phyloP scores from a whole-genome alignment of 92 coral and sea anemone species.

The Palythoa grandiflora region DNA sequence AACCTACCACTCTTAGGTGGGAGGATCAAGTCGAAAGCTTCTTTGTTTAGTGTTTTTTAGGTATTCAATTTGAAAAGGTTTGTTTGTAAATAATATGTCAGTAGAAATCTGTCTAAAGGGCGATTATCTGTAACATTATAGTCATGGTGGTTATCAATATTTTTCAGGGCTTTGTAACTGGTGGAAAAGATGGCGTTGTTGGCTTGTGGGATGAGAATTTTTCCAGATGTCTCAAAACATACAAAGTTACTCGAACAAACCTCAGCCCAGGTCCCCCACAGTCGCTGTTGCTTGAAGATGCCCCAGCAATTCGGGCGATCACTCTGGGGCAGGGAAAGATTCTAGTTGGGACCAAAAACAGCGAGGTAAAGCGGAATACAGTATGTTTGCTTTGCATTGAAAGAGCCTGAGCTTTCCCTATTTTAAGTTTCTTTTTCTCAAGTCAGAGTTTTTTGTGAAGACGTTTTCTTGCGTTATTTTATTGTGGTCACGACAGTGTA shows the following conservation, averaged over 20 bases:
- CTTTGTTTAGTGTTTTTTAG: no score
- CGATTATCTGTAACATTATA: not conserved
- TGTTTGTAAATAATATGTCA: no score
- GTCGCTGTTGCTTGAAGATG: conserved; percentile 80
- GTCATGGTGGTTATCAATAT: not conserved
- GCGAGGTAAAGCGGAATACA: conserved; percentile 76
- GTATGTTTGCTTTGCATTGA: no score
- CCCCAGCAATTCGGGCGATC: conserved; percentile 93
- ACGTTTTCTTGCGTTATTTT: not conserved
- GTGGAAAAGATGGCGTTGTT: conserved; percentile 96
- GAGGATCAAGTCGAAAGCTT: no score
- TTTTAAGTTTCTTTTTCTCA: not conserved
- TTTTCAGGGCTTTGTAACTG: conserved; percentile 93
- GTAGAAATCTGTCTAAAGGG: no score
- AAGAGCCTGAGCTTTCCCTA: not conserved
- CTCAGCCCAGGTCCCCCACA: conserved; percentile 84
- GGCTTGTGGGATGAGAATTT: conserved; percentile 96
- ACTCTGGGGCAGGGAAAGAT: conserved; percentile 96
- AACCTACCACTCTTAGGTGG: no score
- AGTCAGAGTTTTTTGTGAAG: not conserved
- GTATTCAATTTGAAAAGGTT: no score
- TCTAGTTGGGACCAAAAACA: conserved; percentile 92
- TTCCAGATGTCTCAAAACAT: conserved; percentile 93
- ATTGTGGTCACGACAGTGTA: not conserved
- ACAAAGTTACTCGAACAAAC: conserved; percentile 86